These are phyloP conservation scores for Zaprionus camerounensis DNA, from an alignment of 1,140 invertebrate genomes.

Conservation along the genomic window DNA sequence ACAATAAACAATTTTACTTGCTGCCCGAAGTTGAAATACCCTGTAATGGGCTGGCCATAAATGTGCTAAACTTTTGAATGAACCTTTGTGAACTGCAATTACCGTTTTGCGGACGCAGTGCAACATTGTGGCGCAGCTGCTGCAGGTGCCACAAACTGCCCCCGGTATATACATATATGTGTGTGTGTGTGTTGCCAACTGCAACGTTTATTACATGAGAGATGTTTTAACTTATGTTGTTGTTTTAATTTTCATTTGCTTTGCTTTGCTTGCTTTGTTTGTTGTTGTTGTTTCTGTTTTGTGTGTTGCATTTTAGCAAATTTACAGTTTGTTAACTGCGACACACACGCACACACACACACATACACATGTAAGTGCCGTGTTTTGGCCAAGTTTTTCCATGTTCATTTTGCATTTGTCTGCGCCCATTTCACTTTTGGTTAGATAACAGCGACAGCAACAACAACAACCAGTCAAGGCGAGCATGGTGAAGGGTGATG, in stretches of 20 bases:
- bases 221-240: constrained; percentile 36
- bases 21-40: constrained; percentile 19
- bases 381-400: constrained; percentile 62
- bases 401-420: constrained; percentile 50
- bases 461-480: constrained; percentile 4
- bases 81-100: constrained; percentile 7
- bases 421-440: constrained; percentile 71
- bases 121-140: background rate
- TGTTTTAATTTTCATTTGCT: constrained; percentile 56
- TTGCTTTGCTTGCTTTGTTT: constrained; percentile 39
- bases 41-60: constrained; percentile 11
- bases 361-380: constrained; percentile 53
- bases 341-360: constrained; percentile 24
- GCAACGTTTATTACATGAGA: constrained; percentile 62
- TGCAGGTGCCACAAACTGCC: constrained; percentile 14
- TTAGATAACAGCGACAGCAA: constrained; percentile 66
- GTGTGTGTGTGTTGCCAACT: constrained; percentile 18
- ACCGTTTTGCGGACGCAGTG: background rate
- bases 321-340: constrained; percentile 77
- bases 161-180: background rate
- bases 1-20: constrained; percentile 33
- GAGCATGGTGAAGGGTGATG: background rate
- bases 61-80: background rate
- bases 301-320: constrained; percentile 65
- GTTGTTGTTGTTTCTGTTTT: constrained; percentile 7